A percentile compares a stretch with the other conserved stretches of the same genome.
Conservation (phyloP, 2,113 vertebrate genomes). For the Anarhynchus alexandrinus region DNA sequence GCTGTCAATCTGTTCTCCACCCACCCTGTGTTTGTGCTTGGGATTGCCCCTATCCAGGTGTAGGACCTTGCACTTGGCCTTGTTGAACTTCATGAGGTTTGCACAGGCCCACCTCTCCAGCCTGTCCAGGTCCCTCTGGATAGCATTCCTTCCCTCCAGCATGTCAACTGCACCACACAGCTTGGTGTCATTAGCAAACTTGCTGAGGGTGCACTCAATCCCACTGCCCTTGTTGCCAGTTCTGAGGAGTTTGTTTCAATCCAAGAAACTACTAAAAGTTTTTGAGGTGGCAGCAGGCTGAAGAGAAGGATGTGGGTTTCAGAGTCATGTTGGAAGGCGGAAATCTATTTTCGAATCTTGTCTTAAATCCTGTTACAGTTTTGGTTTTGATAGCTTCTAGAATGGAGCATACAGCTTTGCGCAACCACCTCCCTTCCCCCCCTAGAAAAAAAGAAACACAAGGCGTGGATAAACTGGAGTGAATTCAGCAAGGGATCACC, state of each 20-base stretch:
- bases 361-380: not conserved
- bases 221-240: not conserved
- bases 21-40: too few relatives aligned
- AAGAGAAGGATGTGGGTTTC: not conserved
- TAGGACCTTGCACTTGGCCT: not conserved
- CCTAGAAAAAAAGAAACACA: not conserved
- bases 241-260: not conserved
- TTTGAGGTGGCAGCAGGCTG: not conserved
- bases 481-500: not conserved
- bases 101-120: not conserved
- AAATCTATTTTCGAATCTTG: not conserved
- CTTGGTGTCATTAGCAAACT: not conserved
- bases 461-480: not conserved
- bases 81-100: not conserved
- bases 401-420: not conserved
- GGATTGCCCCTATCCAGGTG: too few relatives aligned
- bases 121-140: not conserved
- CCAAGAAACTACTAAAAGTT: not conserved
- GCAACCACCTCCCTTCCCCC: too few relatives aligned
- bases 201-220: not conserved
- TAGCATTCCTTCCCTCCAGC: not conserved
- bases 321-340: not conserved
- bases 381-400: not conserved
- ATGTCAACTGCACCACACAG: not conserved
- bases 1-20: too few relatives aligned